Conservation (phyloP, 2,113 vertebrate species). For the Noctilio leporinus region DNA sequence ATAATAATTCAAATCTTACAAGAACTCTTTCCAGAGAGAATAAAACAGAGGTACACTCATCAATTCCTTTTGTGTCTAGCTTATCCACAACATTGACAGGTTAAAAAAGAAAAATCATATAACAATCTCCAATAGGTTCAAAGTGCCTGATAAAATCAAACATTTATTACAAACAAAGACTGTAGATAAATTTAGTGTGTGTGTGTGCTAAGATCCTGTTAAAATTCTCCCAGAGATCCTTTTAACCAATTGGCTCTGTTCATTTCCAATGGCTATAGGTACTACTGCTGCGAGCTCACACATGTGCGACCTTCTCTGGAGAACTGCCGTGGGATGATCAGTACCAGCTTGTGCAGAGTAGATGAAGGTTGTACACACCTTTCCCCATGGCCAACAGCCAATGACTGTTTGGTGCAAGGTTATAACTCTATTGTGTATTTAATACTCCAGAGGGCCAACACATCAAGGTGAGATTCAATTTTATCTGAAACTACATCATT, state of each 20-base stretch:
- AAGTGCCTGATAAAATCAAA: background rate
- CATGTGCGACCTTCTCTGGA: background rate
- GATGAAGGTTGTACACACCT: background rate
- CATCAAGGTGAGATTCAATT: background rate
- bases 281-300: background rate
- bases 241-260: background rate
- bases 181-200: background rate
- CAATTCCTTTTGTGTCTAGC: background rate
- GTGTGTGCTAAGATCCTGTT: background rate
- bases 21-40: background rate
- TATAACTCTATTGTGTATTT: background rate
- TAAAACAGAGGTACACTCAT: background rate
- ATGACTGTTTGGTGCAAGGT: background rate
- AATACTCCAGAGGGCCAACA: background rate
- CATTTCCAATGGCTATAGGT: background rate
- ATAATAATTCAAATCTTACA: background rate
- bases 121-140: background rate
- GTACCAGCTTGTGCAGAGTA: background rate
- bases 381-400: background rate
- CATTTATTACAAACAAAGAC: background rate
- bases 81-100: background rate
- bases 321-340: background rate
- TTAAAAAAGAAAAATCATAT: background rate
- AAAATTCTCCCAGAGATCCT: background rate
- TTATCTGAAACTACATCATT: background rate